These are phyloP conservation scores for Anarrhichthys ocellatus DNA, from an alignment of 2,113 vertebrate genomes.

Conservation along the genomic window DNA sequence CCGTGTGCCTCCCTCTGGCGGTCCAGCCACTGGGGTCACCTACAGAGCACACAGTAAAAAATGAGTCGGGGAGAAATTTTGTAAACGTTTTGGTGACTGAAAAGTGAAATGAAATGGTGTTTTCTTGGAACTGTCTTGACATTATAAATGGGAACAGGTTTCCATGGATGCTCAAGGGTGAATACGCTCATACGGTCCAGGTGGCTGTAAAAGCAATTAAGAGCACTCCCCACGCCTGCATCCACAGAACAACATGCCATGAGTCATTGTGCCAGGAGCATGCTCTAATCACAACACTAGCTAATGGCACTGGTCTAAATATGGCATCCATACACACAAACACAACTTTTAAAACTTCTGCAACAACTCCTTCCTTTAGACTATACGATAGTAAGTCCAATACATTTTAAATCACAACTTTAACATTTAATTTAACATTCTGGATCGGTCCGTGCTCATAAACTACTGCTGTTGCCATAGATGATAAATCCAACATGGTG, in stretches of 20 bases:
- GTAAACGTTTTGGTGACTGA: not conserved
- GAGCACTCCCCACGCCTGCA: constrained; percentile 12
- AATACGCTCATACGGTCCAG: constrained; percentile 59
- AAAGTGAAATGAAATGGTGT: not conserved
- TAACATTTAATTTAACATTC: constrained; percentile 23
- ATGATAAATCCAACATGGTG: constrained; percentile 74
- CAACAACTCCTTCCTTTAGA: not conserved
- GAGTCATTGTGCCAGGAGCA: constrained; percentile 48
- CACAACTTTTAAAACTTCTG: not conserved
- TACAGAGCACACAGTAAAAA: constrained; percentile 53
- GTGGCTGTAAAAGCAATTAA: constrained; percentile 72
- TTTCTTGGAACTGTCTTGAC: not conserved
- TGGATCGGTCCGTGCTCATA: constrained; percentile 42
- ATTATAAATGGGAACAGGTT: constrained; percentile 28
- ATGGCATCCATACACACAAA: not conserved
- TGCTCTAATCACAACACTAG: constrained; percentile 22
- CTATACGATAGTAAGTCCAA: not conserved
- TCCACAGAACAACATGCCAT: constrained; percentile 40
- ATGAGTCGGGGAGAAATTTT: constrained; percentile 1
- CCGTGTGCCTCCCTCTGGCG: constrained; percentile 93
- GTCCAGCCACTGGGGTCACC: constrained; percentile 95
- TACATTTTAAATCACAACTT: not conserved
- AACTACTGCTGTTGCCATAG: constrained; percentile 60
- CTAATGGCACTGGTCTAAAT: constrained; percentile 24
- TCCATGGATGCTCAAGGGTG: constrained; percentile 42